These are phyloP conservation scores for Agrotis segetum DNA, from an alignment of 2,888 invertebrate species.

Conservation along the genomic window DNA sequence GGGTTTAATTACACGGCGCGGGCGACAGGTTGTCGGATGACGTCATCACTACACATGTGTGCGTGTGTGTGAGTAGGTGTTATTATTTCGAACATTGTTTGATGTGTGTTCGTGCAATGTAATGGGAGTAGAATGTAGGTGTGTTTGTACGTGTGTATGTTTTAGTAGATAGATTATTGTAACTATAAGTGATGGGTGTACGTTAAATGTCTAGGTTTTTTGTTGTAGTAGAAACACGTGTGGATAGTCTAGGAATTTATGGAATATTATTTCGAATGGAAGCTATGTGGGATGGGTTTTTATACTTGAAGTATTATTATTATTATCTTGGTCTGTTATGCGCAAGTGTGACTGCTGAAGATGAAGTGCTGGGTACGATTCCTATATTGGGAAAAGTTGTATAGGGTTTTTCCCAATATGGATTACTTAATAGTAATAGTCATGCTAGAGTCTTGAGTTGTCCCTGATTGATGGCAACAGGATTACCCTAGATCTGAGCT, in stretches of 20 bases:
- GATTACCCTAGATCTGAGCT: too few relatives aligned
- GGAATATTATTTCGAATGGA: constrained; percentile 22
- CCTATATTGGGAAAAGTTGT: too few relatives aligned
- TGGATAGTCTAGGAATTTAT: constrained; percentile 29
- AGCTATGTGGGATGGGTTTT: background rate
- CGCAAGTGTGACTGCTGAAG: too few relatives aligned
- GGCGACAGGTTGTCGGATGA: constrained; percentile 91
- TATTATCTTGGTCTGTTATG: too few relatives aligned
- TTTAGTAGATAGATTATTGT: constrained; percentile 47
- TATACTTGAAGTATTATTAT: too few relatives aligned
- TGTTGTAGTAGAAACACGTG: constrained; percentile 39
- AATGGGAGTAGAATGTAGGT: constrained; percentile 44
- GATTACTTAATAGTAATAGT: too few relatives aligned
- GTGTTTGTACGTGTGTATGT: constrained; percentile 23
- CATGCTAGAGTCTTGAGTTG: too few relatives aligned
- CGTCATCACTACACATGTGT: constrained; percentile 84
- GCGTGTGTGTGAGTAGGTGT: constrained; percentile 53
- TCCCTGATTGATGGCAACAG: too few relatives aligned
- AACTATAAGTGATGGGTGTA: constrained; percentile 32
- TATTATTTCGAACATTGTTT: constrained; percentile 62
- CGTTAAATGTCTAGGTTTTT: constrained; percentile 36
- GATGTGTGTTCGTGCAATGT: constrained; percentile 57
- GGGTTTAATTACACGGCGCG: constrained; percentile 90
- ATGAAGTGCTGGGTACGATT: too few relatives aligned
- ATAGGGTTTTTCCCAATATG: too few relatives aligned